A percentile compares a stretch with the other conserved stretches of the same genome.
These are phyloP conservation scores for Hermetia illucens DNA, from an alignment of 1,140 invertebrate species.

Conservation along the genomic window DNA sequence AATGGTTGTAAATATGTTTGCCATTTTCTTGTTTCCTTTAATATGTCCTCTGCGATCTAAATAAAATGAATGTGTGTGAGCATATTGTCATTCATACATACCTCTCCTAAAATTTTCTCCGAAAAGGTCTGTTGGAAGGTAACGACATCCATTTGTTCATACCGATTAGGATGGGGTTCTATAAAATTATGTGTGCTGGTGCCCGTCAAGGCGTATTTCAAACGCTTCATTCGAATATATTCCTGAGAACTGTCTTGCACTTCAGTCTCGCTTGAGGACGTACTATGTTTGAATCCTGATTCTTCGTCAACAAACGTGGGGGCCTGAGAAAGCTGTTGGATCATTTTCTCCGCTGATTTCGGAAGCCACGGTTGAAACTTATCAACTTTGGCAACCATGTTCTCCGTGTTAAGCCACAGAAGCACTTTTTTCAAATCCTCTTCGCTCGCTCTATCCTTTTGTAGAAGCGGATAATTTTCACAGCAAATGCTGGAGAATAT, in stretches of 20 bases:
- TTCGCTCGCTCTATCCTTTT: conserved; percentile 3
- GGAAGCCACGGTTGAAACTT: conserved; percentile 13
- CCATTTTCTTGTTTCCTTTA: too few species aligned
- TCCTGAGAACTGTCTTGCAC: too few species aligned
- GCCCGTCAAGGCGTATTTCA: conserved; percentile 17
- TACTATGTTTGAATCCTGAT: too few species aligned
- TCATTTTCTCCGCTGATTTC: conserved; percentile 8
- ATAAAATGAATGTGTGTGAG: too few species aligned
- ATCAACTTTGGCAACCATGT: conserved; percentile 11
- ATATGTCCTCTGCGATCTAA: too few species aligned
- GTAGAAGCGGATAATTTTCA: conserved; percentile 29
- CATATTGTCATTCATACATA: neutral
- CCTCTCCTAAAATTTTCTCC: conserved; percentile 12
- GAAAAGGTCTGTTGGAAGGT: conserved; percentile 16
- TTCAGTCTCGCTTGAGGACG: too few species aligned
- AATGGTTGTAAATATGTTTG: too few species aligned
- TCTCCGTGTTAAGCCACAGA: conserved; percentile 8
- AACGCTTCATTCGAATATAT: conserved; percentile 16
- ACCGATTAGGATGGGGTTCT: conserved; percentile 13
- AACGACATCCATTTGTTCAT: conserved; percentile 25
- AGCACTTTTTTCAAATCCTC: neutral
- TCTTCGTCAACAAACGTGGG: too few species aligned
- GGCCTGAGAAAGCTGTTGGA: neutral
- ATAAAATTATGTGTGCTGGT: conserved; percentile 23
- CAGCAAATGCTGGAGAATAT: conserved; percentile 27